phyloP scores from a whole-genome alignment of 2,888 invertebrate genomes.

The Uloborus plumipes region DNA sequence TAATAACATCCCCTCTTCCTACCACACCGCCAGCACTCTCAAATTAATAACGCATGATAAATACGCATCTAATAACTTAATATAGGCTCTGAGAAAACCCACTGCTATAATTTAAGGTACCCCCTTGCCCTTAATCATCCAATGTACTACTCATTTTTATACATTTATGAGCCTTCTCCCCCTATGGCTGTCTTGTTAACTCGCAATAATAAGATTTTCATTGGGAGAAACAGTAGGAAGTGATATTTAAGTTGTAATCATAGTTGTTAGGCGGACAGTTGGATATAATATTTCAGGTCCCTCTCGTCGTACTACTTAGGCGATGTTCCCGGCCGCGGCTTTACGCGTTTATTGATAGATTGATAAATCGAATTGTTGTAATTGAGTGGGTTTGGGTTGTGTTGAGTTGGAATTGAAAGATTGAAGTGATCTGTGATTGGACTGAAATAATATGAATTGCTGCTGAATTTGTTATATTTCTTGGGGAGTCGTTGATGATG shows the following conservation, averaged over 20 bases:
- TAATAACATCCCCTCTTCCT: conserved; percentile 16
- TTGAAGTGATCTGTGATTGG: too few relatives aligned
- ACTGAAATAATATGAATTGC: too few relatives aligned
- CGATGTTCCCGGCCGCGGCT: too few relatives aligned
- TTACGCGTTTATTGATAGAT: too few relatives aligned
- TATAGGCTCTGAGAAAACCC: conserved; percentile 35
- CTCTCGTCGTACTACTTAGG: too few relatives aligned
- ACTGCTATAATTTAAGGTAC: conserved; percentile 51
- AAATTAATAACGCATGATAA: conserved; percentile 62
- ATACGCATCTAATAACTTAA: conserved; percentile 63
- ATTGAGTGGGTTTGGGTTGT: too few relatives aligned
- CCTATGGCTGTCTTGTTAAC: conserved; percentile 7
- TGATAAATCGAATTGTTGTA: too few relatives aligned
- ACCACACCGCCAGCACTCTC: conserved; percentile 24
- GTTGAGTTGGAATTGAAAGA: too few relatives aligned
- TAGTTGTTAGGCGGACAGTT: conserved; percentile 46
- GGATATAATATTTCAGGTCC: conserved; percentile 18
- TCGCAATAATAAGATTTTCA: conserved; percentile 55
- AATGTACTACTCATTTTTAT: conserved; percentile 3
- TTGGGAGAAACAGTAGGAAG: conserved; percentile 49
- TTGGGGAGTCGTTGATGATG: too few relatives aligned
- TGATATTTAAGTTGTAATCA: conserved; percentile 55
- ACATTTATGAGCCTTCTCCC: background rate
- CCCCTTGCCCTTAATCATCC: background rate
- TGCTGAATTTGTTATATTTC: too few relatives aligned